Conservation (phyloP, 2,113 vertebrate species). For the Perca schrenkii region DNA sequence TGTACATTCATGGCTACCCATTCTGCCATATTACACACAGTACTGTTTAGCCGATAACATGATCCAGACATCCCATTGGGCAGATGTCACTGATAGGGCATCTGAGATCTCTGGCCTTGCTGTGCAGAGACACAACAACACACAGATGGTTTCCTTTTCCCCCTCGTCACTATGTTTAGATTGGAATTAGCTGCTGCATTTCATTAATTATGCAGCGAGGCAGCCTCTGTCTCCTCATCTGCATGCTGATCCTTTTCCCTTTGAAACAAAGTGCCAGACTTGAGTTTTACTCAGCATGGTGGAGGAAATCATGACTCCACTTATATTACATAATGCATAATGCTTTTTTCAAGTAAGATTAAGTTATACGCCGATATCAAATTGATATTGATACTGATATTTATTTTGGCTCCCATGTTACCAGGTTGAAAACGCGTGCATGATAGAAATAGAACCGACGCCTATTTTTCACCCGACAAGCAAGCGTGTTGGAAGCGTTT, state of each 20-base stretch:
- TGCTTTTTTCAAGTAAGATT: not conserved
- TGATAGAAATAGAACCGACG: too few species aligned
- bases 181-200: conserved; percentile 67
- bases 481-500: too few species aligned
- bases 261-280: conserved; percentile 58
- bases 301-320: conserved; percentile 28
- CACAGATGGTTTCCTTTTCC: conserved; percentile 68
- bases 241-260: conserved; percentile 46
- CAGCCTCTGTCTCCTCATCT: conserved; percentile 59
- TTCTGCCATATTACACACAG: not conserved
- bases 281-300: conserved; percentile 33
- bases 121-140: conserved; percentile 45
- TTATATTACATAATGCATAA: not conserved
- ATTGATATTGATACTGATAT: too few species aligned
- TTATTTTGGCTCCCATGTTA: too few species aligned
- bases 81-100: conserved; percentile 55
- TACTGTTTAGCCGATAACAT: conserved; percentile 8
- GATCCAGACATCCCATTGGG: conserved; percentile 18
- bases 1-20: not conserved
- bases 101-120: conserved; percentile 49
- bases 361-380: not conserved
- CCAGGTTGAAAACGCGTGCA: too few species aligned
- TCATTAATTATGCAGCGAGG: conserved; percentile 77
- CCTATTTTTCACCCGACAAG: too few species aligned
- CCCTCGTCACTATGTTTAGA: conserved; percentile 67